These are phyloP conservation scores for Gymnocypris eckloni DNA, from an alignment of 2,797 vertebrate genomes.

Conservation along the genomic window DNA sequence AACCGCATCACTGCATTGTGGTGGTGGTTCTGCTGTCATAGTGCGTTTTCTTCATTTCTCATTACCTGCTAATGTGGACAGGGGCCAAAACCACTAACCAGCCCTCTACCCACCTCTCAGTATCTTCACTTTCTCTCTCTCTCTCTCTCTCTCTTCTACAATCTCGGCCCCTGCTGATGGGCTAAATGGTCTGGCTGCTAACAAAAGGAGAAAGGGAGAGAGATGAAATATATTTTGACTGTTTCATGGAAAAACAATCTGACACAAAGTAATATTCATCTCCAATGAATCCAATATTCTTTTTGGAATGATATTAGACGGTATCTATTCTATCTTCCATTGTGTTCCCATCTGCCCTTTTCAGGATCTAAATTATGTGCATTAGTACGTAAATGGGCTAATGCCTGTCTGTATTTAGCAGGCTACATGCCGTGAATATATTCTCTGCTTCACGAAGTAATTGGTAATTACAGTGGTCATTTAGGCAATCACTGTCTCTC, in stretches of 20 bases:
- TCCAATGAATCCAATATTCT: slow-evolving; percentile 99
- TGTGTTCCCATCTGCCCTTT: slow-evolving; percentile 99
- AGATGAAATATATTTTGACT: slow-evolving; percentile 98
- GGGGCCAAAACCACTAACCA: slow-evolving; percentile 50
- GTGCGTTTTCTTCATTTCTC: slow-evolving; percentile 49
- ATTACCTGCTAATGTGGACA: slow-evolving; percentile 42
- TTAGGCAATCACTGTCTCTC: slow-evolving; percentile 99
- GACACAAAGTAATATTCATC: slow-evolving; percentile 99
- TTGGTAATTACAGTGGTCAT: slow-evolving; percentile 99
- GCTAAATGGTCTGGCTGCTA: slow-evolving; percentile 61
- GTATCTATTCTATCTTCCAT: slow-evolving; percentile 99
- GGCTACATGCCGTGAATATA: slow-evolving; percentile 99
- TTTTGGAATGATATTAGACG: slow-evolving; percentile 99
- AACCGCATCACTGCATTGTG: slow-evolving; percentile 54
- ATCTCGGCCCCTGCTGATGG: slow-evolving; percentile 44
- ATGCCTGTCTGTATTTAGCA: slow-evolving; percentile 99
- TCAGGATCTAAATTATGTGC: slow-evolving; percentile 99
- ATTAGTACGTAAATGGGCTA: slow-evolving; percentile 99
- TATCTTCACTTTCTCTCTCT: slow-evolving; percentile 25
- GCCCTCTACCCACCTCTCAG: slow-evolving; percentile 44
- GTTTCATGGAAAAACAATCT: slow-evolving; percentile 99
- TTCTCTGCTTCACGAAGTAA: slow-evolving; percentile 99
- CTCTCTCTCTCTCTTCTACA: slow-evolving; percentile 20
- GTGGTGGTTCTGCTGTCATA: slow-evolving; percentile 49
- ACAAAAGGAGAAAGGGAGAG: slow-evolving; percentile 66